Evolutionary conservation across 1,140 invertebrate genomes (phyloP).

Genomic region (Bombus superbus): DNA sequence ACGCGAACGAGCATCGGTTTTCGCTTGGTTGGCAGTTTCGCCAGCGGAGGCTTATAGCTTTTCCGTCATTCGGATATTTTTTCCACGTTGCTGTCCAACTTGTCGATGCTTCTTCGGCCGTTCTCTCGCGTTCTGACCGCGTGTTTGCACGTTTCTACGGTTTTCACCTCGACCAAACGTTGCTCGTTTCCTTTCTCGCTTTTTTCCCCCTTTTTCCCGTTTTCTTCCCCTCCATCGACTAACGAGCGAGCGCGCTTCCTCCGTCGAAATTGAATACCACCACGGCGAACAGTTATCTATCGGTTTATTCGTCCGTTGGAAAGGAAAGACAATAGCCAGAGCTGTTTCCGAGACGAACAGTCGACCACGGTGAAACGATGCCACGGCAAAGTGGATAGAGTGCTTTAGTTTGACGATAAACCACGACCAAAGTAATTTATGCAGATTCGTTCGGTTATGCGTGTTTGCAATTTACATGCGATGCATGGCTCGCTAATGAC

Average conservation of each 20-base stretch:
- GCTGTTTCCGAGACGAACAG: neutral
- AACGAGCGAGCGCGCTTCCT: slow-evolving; percentile 1
- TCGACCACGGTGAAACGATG: neutral
- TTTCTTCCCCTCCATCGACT: neutral
- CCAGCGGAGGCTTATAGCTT: slow-evolving; percentile 16
- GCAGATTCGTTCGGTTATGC: neutral
- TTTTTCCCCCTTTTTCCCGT: too few species aligned
- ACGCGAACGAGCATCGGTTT: slow-evolving; percentile 38
- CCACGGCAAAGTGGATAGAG: neutral
- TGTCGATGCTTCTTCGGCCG: slow-evolving; percentile 10
- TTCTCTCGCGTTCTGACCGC: slow-evolving; percentile 6
- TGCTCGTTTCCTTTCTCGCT: neutral
- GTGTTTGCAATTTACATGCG: neutral
- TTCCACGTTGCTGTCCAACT: neutral
- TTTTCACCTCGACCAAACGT: slow-evolving; percentile 24
- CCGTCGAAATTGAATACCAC: slow-evolving; percentile 5
- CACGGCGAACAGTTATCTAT: neutral
- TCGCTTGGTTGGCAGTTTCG: slow-evolving; percentile 29
- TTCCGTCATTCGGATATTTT: neutral
- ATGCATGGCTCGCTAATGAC: neutral
- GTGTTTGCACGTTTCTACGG: slow-evolving; percentile 24
- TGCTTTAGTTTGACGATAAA: neutral
- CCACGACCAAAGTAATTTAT: neutral
- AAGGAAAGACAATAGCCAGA: neutral
- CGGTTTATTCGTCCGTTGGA: slow-evolving; percentile 5